Evolutionary conservation across 2,797 vertebrate species (phyloP), one percentile per base, ranked within the genome.

Genomic region (Pseudochromis fuscus): DNA sequence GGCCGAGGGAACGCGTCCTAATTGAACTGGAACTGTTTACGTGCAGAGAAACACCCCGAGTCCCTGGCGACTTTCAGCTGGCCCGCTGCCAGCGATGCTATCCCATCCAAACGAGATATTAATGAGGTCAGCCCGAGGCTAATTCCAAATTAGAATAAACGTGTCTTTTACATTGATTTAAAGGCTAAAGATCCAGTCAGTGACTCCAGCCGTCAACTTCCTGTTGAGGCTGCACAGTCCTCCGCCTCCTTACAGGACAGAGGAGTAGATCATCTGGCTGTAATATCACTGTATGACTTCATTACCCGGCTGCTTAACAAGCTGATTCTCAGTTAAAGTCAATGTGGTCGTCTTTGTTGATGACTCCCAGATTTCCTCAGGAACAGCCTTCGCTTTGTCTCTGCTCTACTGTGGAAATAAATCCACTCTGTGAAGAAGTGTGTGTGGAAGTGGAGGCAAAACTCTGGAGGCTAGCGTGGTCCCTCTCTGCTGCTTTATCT

Each of bases 71-170:
- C 28, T 42, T 56, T n/a, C 30, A 31, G 44, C 11, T 57, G 72
- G 64, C 64, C 16, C 1, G 53, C 7, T 12, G 70, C 73, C 71
- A 67, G 18, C 40, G 12, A 37, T 24, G 40, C 40, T 44, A 18
- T 70, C 23, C 0, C 25, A 28, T 63, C 60, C 28, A 57, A 64
- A 64, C 46, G 35, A 73, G 42, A 30, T 24, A 28, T 63, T 70
- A 65, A 49, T 56, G 57, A 67, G 60, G 70, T 79, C 62, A 45
- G 33, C 16, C 45, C 0, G 42, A 68, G 75, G 77, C 44, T 71
- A 69, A 78, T 51, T 51, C 56, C 42, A 72, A 61, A 75, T 23
- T 16, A 56, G 63, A 73, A 58, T 58, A 38, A n/a, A 65, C 66
- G 11, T 40, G 27, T 50, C 25, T 19, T 24, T 19, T 52, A 53